Base-by-base conservation (phyloP, 2,113 vertebrate species). In the Choloepus hoffmanni region DNA sequence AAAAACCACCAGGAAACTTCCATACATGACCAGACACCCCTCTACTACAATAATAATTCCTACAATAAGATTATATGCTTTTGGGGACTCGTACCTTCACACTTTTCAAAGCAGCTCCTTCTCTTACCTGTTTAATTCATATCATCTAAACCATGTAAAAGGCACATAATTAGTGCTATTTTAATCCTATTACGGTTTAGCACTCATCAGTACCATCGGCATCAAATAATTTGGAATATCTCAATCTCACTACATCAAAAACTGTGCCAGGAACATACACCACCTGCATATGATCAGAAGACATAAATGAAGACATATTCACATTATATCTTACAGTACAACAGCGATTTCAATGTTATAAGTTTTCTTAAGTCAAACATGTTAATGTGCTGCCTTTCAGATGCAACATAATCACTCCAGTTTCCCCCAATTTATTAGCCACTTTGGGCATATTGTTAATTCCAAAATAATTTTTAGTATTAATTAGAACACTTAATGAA, bases 81-180 rank as follows among this genome's bases (percentile, higher is more conserved):
- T 26, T 21, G 12, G 33, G 14, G 4, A 53, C 19, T 18, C 30
- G 33, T 30, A 40, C n/a, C 36, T 28, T 4, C 4, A 5, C 15
- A 5, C n/a, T n/a, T 84, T 28, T 24, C 24, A 28, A 48, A n/a
- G 14, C 3, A 6, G 15, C 28, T 23, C 28, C 30, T 63, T 23
- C 23, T 33, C n/a, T 18, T 12, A 23, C 1, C 48, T 11, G 0
- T 67, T 26, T 26, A 14, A 15, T 65, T 55, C 78, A 62, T 40
- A 45, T n/a, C 18, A 36, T n/a, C 33, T 16, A 8, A 7, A 2
- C 18, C 92, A 1, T 8, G 11, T 6, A 23, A 21, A n/a, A 48
- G 30, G 43, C 26, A 8, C 0, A 1, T 15, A 26, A 26, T 21
- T 14, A 0, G 6, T 0, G 0, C 33, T 3, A 0, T 7, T 0